These are phyloP conservation scores for Heliothis subflexa DNA, from an alignment of 1,140 invertebrate species.

Conservation along the genomic window DNA sequence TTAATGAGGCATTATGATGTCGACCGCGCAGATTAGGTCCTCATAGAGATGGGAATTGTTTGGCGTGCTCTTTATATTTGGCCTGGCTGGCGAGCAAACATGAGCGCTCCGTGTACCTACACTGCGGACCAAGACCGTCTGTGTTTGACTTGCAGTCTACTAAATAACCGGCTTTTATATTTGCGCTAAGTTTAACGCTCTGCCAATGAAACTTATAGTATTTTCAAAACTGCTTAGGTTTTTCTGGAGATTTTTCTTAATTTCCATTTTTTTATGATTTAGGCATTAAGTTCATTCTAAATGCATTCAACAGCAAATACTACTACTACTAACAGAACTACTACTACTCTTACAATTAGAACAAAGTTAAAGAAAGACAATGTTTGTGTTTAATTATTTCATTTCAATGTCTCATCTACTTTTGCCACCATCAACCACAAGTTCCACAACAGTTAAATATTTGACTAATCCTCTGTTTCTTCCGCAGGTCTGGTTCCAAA, in stretches of 20 bases:
- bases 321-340: no score
- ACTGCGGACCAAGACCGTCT: conserved; percentile 7
- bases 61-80: conserved; percentile 83
- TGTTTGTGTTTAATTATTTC: not conserved
- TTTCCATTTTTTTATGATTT: no score
- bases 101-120: conserved; percentile 14
- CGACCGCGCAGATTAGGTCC: conserved; percentile 81
- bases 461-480: conserved; percentile 19
- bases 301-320: no score
- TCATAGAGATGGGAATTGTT: conserved; percentile 77
- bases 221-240: not conserved
- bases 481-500: conserved; percentile 99
- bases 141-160: conserved; percentile 30
- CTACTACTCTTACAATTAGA: no score
- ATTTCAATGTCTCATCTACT: not conserved
- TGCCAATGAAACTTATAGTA: conserved; percentile 1
- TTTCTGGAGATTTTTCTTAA: not conserved
- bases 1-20: conserved; percentile 85
- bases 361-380: no score
- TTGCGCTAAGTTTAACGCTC: conserved; percentile 4
- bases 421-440: not conserved
- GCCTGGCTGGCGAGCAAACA: conserved; percentile 76
- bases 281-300: no score
- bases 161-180: conserved; percentile 20
- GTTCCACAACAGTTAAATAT: not conserved